A percentile compares a stretch with the other conserved stretches of the same genome.
Conservation (phyloP, 2,113 vertebrate species). For the Syngnathus floridae region DNA sequence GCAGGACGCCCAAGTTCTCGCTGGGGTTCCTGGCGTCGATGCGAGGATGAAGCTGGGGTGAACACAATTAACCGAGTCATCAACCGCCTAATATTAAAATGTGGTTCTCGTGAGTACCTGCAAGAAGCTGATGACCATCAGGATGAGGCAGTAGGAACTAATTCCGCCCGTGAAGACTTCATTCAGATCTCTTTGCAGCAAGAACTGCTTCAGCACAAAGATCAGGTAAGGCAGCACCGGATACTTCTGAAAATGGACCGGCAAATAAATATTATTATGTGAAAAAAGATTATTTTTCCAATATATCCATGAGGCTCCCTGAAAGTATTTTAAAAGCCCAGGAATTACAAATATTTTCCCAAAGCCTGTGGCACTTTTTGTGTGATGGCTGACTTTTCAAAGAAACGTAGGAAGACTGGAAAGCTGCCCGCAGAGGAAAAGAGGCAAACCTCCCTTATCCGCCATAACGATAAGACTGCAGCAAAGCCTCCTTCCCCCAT, state of each 20-base stretch:
- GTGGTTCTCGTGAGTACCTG: conserved; percentile 56
- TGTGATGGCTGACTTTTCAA: conserved; percentile 24
- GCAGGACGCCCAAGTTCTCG: conserved; percentile 90
- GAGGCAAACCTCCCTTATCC: conserved; percentile 4
- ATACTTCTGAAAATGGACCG: conserved; percentile 61
- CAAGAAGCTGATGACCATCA: conserved; percentile 80
- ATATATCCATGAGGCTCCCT: background rate
- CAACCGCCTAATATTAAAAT: too few relatives aligned
- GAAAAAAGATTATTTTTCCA: background rate
- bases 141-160: conserved; percentile 79
- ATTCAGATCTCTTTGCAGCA: conserved; percentile 78
- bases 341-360: conserved; percentile 15
- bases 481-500: conserved; percentile 1
- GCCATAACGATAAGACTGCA: conserved; percentile 20
- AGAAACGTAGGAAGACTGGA: conserved; percentile 17
- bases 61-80: too few relatives aligned
- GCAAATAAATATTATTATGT: background rate
- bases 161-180: conserved; percentile 80
- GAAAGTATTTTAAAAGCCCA: background rate
- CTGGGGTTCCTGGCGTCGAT: conserved; percentile 87
- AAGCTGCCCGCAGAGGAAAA: conserved; percentile 3
- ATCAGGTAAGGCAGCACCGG: conserved; percentile 79
- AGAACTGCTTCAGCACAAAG: conserved; percentile 80
- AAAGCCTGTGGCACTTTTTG: conserved; percentile 5
- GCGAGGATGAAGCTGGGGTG: conserved; percentile 85